These are phyloP conservation scores for Castor canadensis DNA, from an alignment of 2,113 vertebrate genomes.

Conservation along the genomic window DNA sequence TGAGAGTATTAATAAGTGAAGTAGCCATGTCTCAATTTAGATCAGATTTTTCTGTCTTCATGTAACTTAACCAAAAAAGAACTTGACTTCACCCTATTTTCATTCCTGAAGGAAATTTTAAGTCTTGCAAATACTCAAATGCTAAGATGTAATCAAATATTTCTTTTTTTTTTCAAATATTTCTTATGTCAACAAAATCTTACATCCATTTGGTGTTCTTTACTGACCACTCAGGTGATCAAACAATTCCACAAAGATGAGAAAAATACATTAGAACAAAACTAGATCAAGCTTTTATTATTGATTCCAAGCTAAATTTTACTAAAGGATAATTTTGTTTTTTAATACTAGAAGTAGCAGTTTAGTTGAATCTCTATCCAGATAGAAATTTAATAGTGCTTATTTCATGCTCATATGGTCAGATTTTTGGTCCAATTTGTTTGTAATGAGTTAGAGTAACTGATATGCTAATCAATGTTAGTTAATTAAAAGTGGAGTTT, in stretches of 20 bases:
- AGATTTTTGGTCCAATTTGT: slow-evolving; percentile 72
- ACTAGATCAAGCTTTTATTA: background rate
- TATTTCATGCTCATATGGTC: slow-evolving; percentile 75
- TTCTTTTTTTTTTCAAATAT: background rate
- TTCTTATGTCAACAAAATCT: background rate
- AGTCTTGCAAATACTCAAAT: background rate
- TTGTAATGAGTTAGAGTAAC: slow-evolving; percentile 68
- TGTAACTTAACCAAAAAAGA: background rate
- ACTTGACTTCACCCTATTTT: background rate
- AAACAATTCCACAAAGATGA: background rate
- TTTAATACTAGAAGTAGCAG: background rate
- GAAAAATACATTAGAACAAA: background rate
- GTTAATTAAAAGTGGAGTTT: slow-evolving; percentile 63
- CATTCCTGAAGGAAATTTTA: background rate
- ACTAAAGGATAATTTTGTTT: slow-evolving; percentile 37
- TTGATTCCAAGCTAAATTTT: background rate
- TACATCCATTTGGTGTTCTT: background rate
- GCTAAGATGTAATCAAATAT: background rate
- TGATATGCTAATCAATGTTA: slow-evolving; percentile 29
- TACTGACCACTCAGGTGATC: background rate
- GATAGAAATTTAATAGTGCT: slow-evolving; percentile 76
- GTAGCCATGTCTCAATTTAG: background rate
- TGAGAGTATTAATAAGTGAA: background rate
- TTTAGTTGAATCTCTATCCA: slow-evolving; percentile 49
- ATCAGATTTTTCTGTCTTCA: background rate